Base-by-base conservation (phyloP, 2,888 invertebrate genomes). In the Aphidoletes aphidimyza region DNA sequence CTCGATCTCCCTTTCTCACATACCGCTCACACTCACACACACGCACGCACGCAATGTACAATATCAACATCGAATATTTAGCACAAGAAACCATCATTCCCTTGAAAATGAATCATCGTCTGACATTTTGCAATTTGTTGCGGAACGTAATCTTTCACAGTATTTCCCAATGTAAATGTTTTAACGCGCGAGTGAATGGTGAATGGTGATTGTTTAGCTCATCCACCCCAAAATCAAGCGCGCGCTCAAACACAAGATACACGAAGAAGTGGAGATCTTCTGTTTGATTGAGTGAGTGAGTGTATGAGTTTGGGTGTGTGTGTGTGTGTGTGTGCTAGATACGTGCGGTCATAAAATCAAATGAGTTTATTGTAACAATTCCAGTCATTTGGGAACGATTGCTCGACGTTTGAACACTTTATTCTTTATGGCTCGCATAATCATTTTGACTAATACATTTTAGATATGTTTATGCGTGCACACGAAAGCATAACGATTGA, bases 291-390 rank as follows among this genome's bases (percentile, higher is more conserved):
- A n/a, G n/a, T n/a, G n/a, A n/a, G n/a, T n/a, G n/a, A n/a, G n/a
- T n/a, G n/a, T n/a, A n/a, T n/a, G n/a, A n/a, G n/a, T n/a, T n/a
- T n/a, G n/a, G n/a, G n/a, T n/a, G n/a, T n/a, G n/a, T n/a, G n/a
- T n/a, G n/a, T n/a, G n/a, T n/a, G n/a, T n/a, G n/a, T n/a, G n/a
- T n/a, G n/a, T n/a, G n/a, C n/a, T n/a, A n/a, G n/a, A 19, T 84
- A 84, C 84, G 84, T 84, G 84, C 84, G 84, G 84, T 36, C 54
- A 84, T 84, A 84, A 84, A 84, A 84, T 54, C 54, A 84, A 84
- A 84, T 84, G 84, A 84, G 84, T 84, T 84, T 84, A 54, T 84
- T 84, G 84, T 84, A 49, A 34, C 30, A 78, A 54, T 54, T 54
- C 22, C 22, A 54, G 54, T 54, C 54, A 54, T 54, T 54, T 54